Evolutionary conservation across 2,797 vertebrate genomes (phyloP).

Genomic region (Oreonectes daqikongensis): DNA sequence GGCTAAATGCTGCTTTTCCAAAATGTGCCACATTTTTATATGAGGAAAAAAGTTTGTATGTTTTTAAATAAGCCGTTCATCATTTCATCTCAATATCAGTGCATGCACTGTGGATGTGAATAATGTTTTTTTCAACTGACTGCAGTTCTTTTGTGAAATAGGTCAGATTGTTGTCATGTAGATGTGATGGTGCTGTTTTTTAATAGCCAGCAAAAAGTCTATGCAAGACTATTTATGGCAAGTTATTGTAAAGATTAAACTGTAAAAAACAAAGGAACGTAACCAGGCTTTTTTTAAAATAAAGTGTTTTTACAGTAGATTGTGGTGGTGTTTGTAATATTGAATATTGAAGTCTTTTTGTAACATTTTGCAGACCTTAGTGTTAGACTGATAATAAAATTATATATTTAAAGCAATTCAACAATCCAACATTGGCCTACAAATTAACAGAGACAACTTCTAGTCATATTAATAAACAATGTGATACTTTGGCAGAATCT

Average conservation of each 20-base stretch:
- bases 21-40: conserved; percentile 58
- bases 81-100: conserved; percentile 31
- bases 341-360: too few species aligned
- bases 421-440: not conserved
- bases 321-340: not conserved
- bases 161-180: conserved; percentile 36
- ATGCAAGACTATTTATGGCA: conserved; percentile 41
- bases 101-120: conserved; percentile 52
- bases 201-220: conserved; percentile 25
- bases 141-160: conserved; percentile 50
- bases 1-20: conserved; percentile 55
- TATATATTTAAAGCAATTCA: not conserved
- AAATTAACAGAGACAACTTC: not conserved
- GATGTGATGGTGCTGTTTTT: conserved; percentile 41
- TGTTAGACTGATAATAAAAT: not conserved
- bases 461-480: too few species aligned
- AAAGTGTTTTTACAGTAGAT: conserved; percentile 35
- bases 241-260: conserved; percentile 40
- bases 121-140: conserved; percentile 32
- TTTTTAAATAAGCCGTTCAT: conserved; percentile 19
- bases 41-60: conserved; percentile 31
- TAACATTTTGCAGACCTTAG: not conserved
- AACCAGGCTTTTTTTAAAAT: conserved; percentile 36
- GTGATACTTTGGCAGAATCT: too few species aligned
- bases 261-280: conserved; percentile 13